Evolutionary conservation across 1,140 invertebrate genomes (phyloP).

Genomic region (Temnothorax longispinosus): DNA sequence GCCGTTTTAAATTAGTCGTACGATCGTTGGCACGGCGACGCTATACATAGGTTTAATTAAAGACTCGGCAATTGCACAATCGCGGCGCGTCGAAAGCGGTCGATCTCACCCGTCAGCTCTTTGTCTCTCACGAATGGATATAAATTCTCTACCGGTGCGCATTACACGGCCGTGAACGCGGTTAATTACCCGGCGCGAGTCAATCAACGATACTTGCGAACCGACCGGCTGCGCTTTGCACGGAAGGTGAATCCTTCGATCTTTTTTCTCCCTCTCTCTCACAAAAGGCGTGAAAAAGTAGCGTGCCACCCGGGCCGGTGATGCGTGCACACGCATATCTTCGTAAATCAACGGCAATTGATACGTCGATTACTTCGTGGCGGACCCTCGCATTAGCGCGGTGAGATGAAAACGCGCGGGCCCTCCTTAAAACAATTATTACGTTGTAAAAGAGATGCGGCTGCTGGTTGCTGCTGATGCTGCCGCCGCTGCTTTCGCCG

Average conservation of each 20-base stretch:
- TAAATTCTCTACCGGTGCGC: not conserved
- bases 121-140: not conserved
- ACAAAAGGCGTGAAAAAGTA: constrained; percentile 25
- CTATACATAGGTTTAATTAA: constrained; percentile 49
- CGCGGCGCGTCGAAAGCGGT: constrained; percentile 14
- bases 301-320: constrained; percentile 10
- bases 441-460: constrained; percentile 24
- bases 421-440: constrained; percentile 49
- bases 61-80: constrained; percentile 47
- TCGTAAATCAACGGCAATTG: constrained; percentile 56
- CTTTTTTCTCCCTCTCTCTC: not conserved
- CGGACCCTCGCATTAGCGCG: constrained; percentile 43
- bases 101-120: not conserved
- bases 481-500: not conserved
- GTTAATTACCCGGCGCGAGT: constrained; percentile 47
- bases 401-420: constrained; percentile 37
- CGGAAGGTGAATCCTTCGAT: not conserved
- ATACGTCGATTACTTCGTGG: constrained; percentile 39
- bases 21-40: constrained; percentile 40
- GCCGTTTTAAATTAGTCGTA: constrained; percentile 37
- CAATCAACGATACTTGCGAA: constrained; percentile 31
- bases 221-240: not conserved
- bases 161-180: constrained; percentile 34
- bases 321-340: constrained; percentile 39
- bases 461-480: not conserved